Evolutionary conservation across 2,797 vertebrate genomes (phyloP).

Genomic region (Anabas testudineus): DNA sequence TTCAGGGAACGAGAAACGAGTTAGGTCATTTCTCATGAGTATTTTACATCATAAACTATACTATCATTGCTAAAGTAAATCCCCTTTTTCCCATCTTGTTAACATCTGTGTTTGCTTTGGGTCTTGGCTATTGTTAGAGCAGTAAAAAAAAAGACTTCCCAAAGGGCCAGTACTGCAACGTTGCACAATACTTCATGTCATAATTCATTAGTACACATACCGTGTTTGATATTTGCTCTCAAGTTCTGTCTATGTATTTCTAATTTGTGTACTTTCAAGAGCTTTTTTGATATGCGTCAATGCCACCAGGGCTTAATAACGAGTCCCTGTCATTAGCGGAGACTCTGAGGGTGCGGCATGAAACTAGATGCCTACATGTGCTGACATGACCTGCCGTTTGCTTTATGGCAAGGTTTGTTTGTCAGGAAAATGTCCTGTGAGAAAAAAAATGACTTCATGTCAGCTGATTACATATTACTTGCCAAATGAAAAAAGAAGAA

Average conservation of each 20-base stretch:
- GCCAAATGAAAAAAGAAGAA: constrained; percentile 3
- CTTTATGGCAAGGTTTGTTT: constrained; percentile 59
- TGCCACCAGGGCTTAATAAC: constrained; percentile 63
- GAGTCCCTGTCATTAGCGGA: constrained; percentile 66
- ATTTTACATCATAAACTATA: constrained; percentile 64
- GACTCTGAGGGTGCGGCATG: constrained; percentile 77
- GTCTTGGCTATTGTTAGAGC: constrained; percentile 64
- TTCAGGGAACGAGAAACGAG: constrained; percentile 70
- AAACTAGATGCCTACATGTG: constrained; percentile 79
- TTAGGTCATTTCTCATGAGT: constrained; percentile 82
- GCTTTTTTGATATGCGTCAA: constrained; percentile 48
- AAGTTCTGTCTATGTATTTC: constrained; percentile 35
- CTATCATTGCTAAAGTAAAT: constrained; percentile 52
- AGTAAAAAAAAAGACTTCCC: constrained; percentile 50
- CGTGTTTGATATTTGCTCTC: constrained; percentile 67
- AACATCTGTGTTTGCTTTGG: constrained; percentile 84
- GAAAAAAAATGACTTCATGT: constrained; percentile 18
- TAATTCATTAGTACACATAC: constrained; percentile 58
- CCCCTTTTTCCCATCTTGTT: constrained; percentile 59
- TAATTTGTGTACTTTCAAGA: constrained; percentile 50
- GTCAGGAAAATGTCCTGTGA: constrained; percentile 48
- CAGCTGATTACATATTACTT: constrained; percentile 34
- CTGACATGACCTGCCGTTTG: constrained; percentile 71
- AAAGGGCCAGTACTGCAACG: constrained; percentile 57
- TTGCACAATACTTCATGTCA: constrained; percentile 67